Evolutionary conservation across 2,113 vertebrate species (phyloP), one percentile per base, ranked within the genome.

Genomic region (Callospermophilus lateralis): DNA sequence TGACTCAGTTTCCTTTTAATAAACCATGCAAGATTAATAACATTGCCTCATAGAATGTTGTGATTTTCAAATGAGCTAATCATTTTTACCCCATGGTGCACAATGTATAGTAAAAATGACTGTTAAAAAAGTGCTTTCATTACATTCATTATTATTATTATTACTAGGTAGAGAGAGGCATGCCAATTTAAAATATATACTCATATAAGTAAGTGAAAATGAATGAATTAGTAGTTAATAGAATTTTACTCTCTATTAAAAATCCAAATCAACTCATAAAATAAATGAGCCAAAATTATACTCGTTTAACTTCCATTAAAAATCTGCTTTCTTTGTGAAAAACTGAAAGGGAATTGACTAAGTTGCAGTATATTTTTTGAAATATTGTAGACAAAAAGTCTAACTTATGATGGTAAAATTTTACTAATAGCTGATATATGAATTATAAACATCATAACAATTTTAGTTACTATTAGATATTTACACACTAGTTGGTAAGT

Each of bases 11-110:
- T 94, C 9, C 26, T 81, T 83, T 53, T 39, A 42, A 78, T 67
- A 84, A 73, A 22, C 48, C 53, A 65, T 42, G 12, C 19, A 84
- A 24, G 53, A 55, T 58, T 48, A 63, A 26, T 72, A 72, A 15
- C 37, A 32, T 5, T 73, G 15, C 17, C 19, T 81, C 37, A 85
- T 7, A 72, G 26, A 39, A 20, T 45, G 34, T 1, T 73, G 28
- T 90, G 28, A 72, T 53, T 87, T 74, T 96, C 77, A 93, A 93
- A 67, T 79, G 24, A 61, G 3, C 24, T 89, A 92, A 42, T 37
- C 55, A 2, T 70, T 6, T 92, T 77, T 86, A 24, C 2, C 6
- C 19, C 10, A 11, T 28, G 37, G 28, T 53, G 2, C 28, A 22
- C 10, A 32, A 22, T 2, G 24, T n/a, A 53, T 39, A 65, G 81